Base-by-base conservation (phyloP, 2,888 invertebrate species). In the Allygus modestus region DNA sequence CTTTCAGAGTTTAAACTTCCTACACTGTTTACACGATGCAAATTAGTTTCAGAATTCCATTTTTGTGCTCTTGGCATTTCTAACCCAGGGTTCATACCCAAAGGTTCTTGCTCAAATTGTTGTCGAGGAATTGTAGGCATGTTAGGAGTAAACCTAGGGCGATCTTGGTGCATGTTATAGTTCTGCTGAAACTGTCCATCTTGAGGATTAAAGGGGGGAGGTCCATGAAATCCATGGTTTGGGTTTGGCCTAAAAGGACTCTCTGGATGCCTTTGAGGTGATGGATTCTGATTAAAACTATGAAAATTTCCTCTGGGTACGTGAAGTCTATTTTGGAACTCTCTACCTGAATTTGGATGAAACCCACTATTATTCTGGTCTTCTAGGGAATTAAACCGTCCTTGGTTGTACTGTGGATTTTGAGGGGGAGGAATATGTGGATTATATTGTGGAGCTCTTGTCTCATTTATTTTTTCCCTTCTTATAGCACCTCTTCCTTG, bases 1-100 rank as follows among this genome's bases (percentile, higher is more conserved):
- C n/a, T 65, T 65, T 28, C 65, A 28, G 65, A 65, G 4, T 28
- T 28, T 28, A 65, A 28, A 31, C 65, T 65, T 28, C 17, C 65
- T 1, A 65, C 31, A 65, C 65, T 65, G 12, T 28, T 28, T 31
- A 28, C 65, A 31, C 65, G 65, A 12, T 65, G 28, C 31, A 65
- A 15, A 65, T 65, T 65, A 28, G 28, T 65, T 65, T 65, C 65
- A 65, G 65, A 28, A 7, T 15, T 26, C 28, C 28, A 28, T 17
- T 11, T 2, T 1, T 5, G 31, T 15, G 1, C 65, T 12, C 12
- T 28, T 28, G 26, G 31, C 31, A 12, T 65, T 11, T 17, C 31
- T 0, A 4, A 31, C 15, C 65, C 17, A 28, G 28, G 28, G 9
- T 65, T 31, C 7, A 54, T 15, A 54, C 23, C 46, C 12, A 2